Conservation (phyloP, 2,888 invertebrate species). For the Tetheella fluctuosa region DNA sequence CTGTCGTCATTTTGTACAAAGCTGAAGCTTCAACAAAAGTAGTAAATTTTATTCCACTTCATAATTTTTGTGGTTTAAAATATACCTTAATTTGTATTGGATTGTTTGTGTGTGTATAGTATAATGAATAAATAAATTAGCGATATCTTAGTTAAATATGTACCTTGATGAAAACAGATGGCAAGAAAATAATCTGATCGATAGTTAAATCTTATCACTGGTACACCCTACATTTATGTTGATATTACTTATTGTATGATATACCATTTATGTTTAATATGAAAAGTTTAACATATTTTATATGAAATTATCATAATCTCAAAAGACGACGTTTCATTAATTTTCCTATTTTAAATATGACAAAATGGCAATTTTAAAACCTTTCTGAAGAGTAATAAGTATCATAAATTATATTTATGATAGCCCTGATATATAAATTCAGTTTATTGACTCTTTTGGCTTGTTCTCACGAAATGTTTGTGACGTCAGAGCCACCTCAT, state of each 20-base stretch:
- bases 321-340: constrained; percentile 3
- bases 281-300: neutral
- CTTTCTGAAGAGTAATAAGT: constrained; percentile 9
- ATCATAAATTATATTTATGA: neutral
- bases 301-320: constrained; percentile 9
- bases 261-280: neutral
- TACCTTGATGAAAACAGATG: too few relatives aligned
- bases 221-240: neutral
- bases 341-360: neutral
- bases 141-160: too few relatives aligned
- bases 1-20: too few relatives aligned
- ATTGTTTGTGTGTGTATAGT: too few relatives aligned
- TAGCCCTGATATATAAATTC: constrained; percentile 10
- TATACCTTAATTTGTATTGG: too few relatives aligned
- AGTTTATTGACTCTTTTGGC: constrained; percentile 1
- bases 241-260: too few relatives aligned
- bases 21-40: too few relatives aligned
- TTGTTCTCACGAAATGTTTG: neutral
- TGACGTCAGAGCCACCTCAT: constrained; percentile 7
- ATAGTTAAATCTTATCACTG: too few relatives aligned
- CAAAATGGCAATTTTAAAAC: neutral
- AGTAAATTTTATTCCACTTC: too few relatives aligned
- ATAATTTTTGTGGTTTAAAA: too few relatives aligned
- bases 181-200: too few relatives aligned
- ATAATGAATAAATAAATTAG: too few relatives aligned